phyloP scores from a whole-genome alignment of 2,888 invertebrate species.

The Ecliptopera silaceata region DNA sequence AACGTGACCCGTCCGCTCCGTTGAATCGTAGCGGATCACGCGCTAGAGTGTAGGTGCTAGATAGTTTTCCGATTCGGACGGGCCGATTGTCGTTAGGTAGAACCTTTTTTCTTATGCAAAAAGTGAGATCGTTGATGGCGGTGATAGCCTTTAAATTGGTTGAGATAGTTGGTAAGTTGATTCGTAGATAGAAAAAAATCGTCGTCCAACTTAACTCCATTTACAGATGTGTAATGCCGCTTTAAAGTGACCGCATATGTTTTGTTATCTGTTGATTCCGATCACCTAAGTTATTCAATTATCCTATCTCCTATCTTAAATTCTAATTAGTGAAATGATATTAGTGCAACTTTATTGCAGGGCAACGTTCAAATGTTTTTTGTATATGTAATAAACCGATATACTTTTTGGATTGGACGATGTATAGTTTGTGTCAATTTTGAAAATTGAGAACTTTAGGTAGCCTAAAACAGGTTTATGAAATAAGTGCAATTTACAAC shows the following conservation, averaged over 20 bases:
- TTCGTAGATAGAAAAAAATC: neutral
- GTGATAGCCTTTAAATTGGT: conserved; percentile 22
- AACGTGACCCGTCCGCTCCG: neutral
- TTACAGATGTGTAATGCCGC: neutral
- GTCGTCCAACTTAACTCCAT: neutral
- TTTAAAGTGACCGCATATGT: no score
- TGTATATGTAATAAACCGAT: neutral
- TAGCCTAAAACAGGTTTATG: no score
- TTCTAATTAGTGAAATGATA: conserved; percentile 10
- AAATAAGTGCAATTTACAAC: no score
- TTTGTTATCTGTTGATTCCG: no score
- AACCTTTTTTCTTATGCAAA: conserved; percentile 2
- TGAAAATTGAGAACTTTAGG: no score
- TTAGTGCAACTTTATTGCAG: conserved; percentile 16
- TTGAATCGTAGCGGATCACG: conserved; percentile 1
- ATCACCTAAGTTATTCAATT: no score
- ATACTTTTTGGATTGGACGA: neutral
- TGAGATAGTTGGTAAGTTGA: conserved; percentile 22
- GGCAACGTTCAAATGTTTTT: neutral
- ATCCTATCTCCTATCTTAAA: no score
- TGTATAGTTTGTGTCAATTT: neutral
- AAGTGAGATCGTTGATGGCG: conserved; percentile 10
- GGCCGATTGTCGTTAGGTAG: neutral
- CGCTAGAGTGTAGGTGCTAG: conserved; percentile 2
- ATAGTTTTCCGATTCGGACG: conserved; percentile 15